Evolutionary conservation across 92 coral and sea anemone species (phyloP).

Genomic region (Desmophyllum pertusum): DNA sequence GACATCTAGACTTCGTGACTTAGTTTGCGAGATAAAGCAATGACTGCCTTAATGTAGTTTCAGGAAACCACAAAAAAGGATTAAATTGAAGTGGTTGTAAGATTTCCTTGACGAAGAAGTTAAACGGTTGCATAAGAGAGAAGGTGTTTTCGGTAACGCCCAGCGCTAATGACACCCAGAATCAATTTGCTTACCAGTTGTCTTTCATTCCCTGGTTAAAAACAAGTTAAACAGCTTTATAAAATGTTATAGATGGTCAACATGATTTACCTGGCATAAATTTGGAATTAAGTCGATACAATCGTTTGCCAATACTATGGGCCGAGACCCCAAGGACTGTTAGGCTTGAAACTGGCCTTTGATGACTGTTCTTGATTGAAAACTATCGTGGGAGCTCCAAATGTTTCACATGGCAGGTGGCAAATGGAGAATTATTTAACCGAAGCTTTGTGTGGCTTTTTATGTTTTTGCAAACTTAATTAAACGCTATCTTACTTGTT

Average conservation of each 20-base stretch:
- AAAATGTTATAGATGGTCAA: not conserved
- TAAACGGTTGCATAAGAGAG: constrained; percentile 2
- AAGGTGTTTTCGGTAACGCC: constrained; percentile 5
- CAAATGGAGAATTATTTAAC: not conserved
- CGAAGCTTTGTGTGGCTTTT: not conserved
- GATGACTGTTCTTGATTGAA: not conserved
- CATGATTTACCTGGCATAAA: not conserved
- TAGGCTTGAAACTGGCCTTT: not conserved
- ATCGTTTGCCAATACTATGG: not conserved
- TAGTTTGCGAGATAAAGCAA: not conserved
- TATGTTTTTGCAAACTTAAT: constrained; percentile 6
- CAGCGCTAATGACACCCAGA: not conserved
- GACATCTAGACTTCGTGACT: constrained; percentile 10
- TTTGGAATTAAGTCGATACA: not conserved
- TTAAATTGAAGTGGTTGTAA: constrained; percentile 25
- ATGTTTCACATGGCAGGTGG: constrained; percentile 24
- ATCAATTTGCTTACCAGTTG: not conserved
- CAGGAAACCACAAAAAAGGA: constrained; percentile 48
- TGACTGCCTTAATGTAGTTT: constrained; percentile 1
- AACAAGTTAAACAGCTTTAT: not conserved
- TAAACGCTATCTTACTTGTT: not conserved
- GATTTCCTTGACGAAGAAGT: constrained; percentile 6
- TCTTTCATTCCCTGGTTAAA: not conserved
- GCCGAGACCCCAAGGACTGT: not conserved
- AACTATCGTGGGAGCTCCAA: not conserved